phyloP scores from a whole-genome alignment of 2,888 invertebrate species.

The Tineola bisselliella region DNA sequence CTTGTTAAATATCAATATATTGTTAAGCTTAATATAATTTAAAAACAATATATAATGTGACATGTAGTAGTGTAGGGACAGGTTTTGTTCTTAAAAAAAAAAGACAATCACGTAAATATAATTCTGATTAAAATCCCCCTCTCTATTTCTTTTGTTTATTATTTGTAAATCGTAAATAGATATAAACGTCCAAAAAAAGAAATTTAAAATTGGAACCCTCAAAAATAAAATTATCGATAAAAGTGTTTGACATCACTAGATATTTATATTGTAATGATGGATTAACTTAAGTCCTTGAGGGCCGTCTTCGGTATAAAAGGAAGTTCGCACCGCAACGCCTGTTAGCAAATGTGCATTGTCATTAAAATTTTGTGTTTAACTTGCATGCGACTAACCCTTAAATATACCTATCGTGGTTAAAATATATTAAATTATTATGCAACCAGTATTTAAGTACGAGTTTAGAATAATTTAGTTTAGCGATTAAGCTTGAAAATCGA shows the following conservation, averaged over 20 bases:
- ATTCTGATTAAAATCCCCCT: too few relatives aligned
- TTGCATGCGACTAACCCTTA: constrained; percentile 20
- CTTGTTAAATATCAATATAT: too few relatives aligned
- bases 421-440: not conserved
- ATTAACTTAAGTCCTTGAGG: constrained; percentile 38
- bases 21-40: too few relatives aligned
- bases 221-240: not conserved
- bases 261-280: constrained; percentile 35
- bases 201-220: too few relatives aligned
- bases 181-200: too few relatives aligned
- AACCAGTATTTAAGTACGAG: not conserved
- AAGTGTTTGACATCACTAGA: not conserved
- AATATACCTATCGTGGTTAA: not conserved
- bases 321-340: constrained; percentile 59
- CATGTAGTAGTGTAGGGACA: too few relatives aligned
- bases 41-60: too few relatives aligned
- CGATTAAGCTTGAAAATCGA: too few relatives aligned
- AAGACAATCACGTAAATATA: too few relatives aligned
- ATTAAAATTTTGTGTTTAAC: constrained; percentile 60
- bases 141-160: too few relatives aligned
- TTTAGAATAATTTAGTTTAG: not conserved
- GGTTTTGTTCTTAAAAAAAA: too few relatives aligned
- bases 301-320: constrained; percentile 31
- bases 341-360: constrained; percentile 50
- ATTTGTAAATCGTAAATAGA: too few relatives aligned